These are phyloP conservation scores for Scaptomyza reducta DNA, from an alignment of 2,888 invertebrate genomes.

Conservation along the genomic window DNA sequence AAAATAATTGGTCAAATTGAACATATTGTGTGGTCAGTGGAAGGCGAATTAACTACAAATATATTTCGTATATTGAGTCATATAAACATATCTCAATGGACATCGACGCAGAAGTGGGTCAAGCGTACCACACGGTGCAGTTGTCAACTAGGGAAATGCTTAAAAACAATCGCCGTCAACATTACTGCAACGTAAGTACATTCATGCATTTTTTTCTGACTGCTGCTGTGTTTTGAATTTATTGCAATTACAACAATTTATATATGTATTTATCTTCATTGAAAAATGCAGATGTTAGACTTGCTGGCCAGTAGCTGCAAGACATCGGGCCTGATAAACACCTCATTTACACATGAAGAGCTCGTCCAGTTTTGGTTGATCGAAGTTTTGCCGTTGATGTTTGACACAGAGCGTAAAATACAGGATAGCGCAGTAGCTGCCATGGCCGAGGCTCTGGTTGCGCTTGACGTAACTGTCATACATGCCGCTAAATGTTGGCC, in stretches of 20 bases:
- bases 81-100: slow-evolving; percentile 61
- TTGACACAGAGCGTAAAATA: slow-evolving; percentile 81
- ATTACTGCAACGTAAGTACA: slow-evolving; percentile 82
- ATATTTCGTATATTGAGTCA: background rate
- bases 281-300: slow-evolving; percentile 81
- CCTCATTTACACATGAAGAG: slow-evolving; percentile 81
- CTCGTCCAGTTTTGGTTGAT: slow-evolving; percentile 85
- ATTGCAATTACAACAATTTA: slow-evolving; percentile 15
- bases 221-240: slow-evolving; percentile 30
- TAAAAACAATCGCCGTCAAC: slow-evolving; percentile 81
- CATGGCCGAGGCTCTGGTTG: slow-evolving; percentile 84
- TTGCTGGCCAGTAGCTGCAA: slow-evolving; percentile 83
- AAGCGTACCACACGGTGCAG: slow-evolving; percentile 82
- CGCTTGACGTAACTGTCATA: slow-evolving; percentile 84
- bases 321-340: slow-evolving; percentile 76
- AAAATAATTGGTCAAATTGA: slow-evolving; percentile 22
- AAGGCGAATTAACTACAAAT: background rate
- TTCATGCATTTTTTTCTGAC: background rate
- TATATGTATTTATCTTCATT: slow-evolving; percentile 4
- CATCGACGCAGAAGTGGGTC: slow-evolving; percentile 68
- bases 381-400: slow-evolving; percentile 84
- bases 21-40: slow-evolving; percentile 12
- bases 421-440: slow-evolving; percentile 81
- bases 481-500: slow-evolving; percentile 84
- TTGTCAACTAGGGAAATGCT: slow-evolving; percentile 83